Evolutionary conservation across 2,797 vertebrate species (phyloP).

Genomic region (Psittacula echo): DNA sequence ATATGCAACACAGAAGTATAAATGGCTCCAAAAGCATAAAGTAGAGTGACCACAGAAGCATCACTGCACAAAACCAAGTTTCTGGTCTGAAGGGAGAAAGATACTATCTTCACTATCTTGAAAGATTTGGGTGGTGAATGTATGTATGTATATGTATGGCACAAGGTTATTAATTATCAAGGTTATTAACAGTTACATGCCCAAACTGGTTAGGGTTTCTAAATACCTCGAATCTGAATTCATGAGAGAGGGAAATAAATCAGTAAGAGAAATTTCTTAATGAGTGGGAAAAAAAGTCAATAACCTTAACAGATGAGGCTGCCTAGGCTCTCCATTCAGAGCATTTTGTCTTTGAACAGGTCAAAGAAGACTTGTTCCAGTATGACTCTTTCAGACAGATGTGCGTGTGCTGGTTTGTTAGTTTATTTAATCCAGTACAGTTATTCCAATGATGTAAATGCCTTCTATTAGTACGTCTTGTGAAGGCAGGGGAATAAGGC

Average conservation of each 20-base stretch:
- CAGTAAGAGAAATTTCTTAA: background rate
- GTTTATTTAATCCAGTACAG: background rate
- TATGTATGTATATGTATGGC: background rate
- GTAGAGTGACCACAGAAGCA: background rate
- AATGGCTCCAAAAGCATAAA: background rate
- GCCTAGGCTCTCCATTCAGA: background rate
- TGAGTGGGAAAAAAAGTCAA: background rate
- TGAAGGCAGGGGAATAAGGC: background rate
- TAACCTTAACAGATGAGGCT: background rate
- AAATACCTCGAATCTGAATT: background rate
- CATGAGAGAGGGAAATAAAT: background rate
- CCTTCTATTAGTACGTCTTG: background rate
- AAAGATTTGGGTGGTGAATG: background rate
- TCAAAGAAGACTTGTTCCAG: background rate
- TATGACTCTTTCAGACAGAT: fast-evolving
- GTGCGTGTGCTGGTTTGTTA: background rate
- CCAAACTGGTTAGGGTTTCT: background rate
- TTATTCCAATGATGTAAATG: background rate
- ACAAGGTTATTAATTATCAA: background rate
- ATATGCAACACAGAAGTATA: background rate
- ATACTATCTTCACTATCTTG: background rate
- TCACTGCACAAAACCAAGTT: background rate
- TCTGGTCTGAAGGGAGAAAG: background rate
- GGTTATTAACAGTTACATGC: background rate
- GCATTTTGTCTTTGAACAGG: fast-evolving